Evolutionary conservation across 1,140 invertebrate genomes (phyloP).

Genomic region (Drosophila murphyi): DNA sequence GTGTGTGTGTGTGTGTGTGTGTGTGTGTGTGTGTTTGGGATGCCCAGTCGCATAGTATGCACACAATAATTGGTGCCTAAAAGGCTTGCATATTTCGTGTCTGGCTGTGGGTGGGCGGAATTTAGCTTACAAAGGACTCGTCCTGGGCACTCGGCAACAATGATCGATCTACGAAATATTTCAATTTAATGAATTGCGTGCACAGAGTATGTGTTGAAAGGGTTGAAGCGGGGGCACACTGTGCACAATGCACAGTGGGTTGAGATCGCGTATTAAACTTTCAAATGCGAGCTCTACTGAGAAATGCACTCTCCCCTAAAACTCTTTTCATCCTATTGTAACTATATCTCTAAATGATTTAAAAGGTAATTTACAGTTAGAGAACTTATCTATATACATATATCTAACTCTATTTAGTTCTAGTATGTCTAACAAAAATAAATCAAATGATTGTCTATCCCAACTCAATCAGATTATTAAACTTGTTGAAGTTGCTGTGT

Average conservation of each 20-base stretch:
- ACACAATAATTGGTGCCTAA: conserved; percentile 76
- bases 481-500: too few relatives aligned
- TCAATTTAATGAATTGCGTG: conserved; percentile 80
- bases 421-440: too few relatives aligned
- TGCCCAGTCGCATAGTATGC: conserved; percentile 50
- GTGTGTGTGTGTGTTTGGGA: conserved; percentile 23
- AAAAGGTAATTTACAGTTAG: too few relatives aligned
- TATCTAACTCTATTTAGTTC: too few relatives aligned
- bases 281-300: background rate
- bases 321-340: too few relatives aligned
- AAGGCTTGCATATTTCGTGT: conserved; percentile 76
- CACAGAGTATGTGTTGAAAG: conserved; percentile 49
- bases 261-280: background rate
- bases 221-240: conserved; percentile 47
- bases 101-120: background rate
- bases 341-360: too few relatives aligned
- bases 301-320: background rate
- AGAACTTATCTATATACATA: too few relatives aligned
- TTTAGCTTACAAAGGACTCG: conserved; percentile 53
- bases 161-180: conserved; percentile 81
- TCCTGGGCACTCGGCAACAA: conserved; percentile 32
- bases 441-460: too few relatives aligned
- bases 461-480: too few relatives aligned
- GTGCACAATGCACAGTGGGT: conserved; percentile 45
- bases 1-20: background rate